Evolutionary conservation across 2,888 invertebrate species (phyloP), one percentile per base, ranked within the genome.

Genomic region (Trissonchulus latispiculum): DNA sequence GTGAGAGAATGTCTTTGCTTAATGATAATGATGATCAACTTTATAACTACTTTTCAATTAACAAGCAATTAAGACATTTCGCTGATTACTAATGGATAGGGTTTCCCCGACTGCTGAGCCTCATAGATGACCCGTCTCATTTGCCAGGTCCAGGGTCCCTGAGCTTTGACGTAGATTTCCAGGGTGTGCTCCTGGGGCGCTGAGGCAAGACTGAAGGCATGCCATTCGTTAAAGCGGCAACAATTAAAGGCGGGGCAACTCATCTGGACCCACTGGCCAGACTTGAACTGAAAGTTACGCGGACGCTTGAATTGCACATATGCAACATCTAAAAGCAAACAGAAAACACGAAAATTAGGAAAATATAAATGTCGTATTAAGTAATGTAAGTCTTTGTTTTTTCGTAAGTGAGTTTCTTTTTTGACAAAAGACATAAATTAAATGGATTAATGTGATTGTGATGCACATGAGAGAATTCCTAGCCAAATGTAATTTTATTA

Each of bases 131-230:
- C 79, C 66, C 95, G 94, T 68, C 95, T 87, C 32, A 96, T 85
- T 80, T 95, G 95, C 95, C 95, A 96, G 0, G 95, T 95, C 95
- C 95, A 95, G 0, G 95, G 95, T 0, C 95, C 90, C 81, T 90
- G 89, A 0, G 90, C 90, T 83, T 95, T 96, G 77, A 96, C 95
- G 83, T 95, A 95, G 80, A 95, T 92, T 1, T 94, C 93, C 18
- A 96, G 87, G 83, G 90, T 93, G 84, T 94, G 93, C 84, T 95
- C 94, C 81, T 96, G 95, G 0, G 95, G 95, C 0, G 95, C 94
- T 18, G 95, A 95, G 0, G 95, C 95, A 71, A 96, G 84, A 0
- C 95, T 95, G 83, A 96, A 94, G 23, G 95, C 94, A 84, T 96
- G 95, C 85, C 92, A 94, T 84, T 95, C 95, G 73, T 82, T 83